Base-by-base conservation (phyloP, 2,797 vertebrate species). In the Neosilurus mollespiculum region DNA sequence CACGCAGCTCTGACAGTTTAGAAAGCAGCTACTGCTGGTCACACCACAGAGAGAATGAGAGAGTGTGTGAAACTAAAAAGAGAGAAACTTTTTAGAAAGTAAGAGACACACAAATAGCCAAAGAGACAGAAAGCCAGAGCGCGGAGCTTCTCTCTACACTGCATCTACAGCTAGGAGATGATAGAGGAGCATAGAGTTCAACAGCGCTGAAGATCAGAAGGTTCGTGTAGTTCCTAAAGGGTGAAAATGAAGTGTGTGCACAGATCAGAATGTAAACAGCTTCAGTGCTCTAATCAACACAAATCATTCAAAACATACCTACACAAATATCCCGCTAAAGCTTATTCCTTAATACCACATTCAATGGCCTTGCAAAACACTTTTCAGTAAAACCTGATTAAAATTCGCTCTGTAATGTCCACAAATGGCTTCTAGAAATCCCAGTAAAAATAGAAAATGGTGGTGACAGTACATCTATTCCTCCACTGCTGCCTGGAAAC, bases 101-200 rank as follows among this genome's bases (percentile, higher is more conserved):
- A 12, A 15, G 61, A 78, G 61, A 76, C 1, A 78, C n/a, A 72
- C n/a, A 75, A 76, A 76, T 59, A 59, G 56, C 10, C 26, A 30
- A 11, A 58, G 73, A 76, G 73, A 59, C 73, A n/a, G 73, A 37
- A 37, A 14, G 53, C 16, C 20, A 75, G 16, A 16, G 26, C 16
- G 10, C 22, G 30, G 4, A 37, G 24, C 56, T 76, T 76, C 56
- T 64, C 61, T 64, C 76, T 64, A 64, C 76, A 26, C 56, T 9
- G 18, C 5, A 11, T 37, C 51, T 18, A 54, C 26, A 20, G 9
- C 24, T 1, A 11, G 24, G 26, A 0, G 51, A 58, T 0, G 0
- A 24, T 16, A 1, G n/a, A 72, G 16, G 26, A 62, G 0, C 20
- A 22, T 16, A n/a, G n/a, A 24, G 1, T 43, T 24, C 34, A 61